Conservation (phyloP, 2,888 invertebrate species). For the Ceramica pisi region DNA sequence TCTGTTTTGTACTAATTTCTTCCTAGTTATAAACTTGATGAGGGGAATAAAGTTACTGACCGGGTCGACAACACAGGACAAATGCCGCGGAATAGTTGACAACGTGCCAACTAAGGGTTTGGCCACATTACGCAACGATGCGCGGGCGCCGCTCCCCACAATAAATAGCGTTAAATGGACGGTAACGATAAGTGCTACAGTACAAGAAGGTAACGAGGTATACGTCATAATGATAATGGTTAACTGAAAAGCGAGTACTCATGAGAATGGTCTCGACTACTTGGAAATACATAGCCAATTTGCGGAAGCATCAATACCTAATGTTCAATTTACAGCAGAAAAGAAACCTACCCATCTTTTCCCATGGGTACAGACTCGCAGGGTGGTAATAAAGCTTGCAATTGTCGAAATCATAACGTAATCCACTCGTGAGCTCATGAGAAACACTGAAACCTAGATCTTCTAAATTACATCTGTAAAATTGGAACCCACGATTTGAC, state of each 20-base stretch:
- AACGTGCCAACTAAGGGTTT: slow-evolving; percentile 80
- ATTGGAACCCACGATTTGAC: slow-evolving; percentile 40
- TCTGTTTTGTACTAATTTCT: slow-evolving; percentile 55
- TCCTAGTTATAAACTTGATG: slow-evolving; percentile 64
- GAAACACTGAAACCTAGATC: slow-evolving; percentile 26
- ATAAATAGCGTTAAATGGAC: slow-evolving; percentile 45
- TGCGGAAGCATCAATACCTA: slow-evolving; percentile 6
- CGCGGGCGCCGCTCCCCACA: slow-evolving; percentile 52
- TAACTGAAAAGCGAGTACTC: neutral
- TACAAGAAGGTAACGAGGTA: slow-evolving; percentile 21
- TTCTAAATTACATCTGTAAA: slow-evolving; percentile 36
- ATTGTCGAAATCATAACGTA: slow-evolving; percentile 19
- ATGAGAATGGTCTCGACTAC: neutral
- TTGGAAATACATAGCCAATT: slow-evolving; percentile 43
- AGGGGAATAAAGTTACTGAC: slow-evolving; percentile 76
- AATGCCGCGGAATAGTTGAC: slow-evolving; percentile 86
- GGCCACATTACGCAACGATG: slow-evolving; percentile 58
- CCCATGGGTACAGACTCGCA: slow-evolving; percentile 15
- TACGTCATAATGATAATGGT: slow-evolving; percentile 13
- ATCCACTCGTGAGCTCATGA: slow-evolving; percentile 2
- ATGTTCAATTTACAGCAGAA: slow-evolving; percentile 15
- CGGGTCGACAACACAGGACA: slow-evolving; percentile 81
- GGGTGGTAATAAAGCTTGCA: slow-evolving; percentile 3
- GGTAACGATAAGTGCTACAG: slow-evolving; percentile 47
- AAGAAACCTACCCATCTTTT: neutral